Percentiles rank a stretch among this genome's conserved stretches.
phyloP scores from a whole-genome alignment of 2,888 invertebrate genomes.

The Plagodis pulveraria region DNA sequence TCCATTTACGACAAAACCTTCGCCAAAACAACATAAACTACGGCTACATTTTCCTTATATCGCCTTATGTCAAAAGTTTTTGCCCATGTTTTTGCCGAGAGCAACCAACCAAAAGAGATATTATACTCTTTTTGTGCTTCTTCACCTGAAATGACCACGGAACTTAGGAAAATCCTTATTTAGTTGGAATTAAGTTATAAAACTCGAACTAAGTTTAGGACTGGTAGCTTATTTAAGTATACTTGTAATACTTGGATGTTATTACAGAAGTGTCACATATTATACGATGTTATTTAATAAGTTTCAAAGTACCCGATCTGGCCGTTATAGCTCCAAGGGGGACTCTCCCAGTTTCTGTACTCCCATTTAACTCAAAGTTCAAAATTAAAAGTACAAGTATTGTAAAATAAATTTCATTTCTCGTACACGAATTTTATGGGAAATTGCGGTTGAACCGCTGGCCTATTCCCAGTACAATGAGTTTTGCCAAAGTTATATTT shows the following conservation, averaged over 20 bases:
- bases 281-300: conserved; percentile 51
- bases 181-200: conserved; percentile 54
- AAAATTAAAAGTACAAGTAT: conserved; percentile 30
- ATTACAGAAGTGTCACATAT: conserved; percentile 48
- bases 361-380: conserved; percentile 30
- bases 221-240: conserved; percentile 44
- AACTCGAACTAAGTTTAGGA: conserved; percentile 49
- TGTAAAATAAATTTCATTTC: conserved; percentile 12
- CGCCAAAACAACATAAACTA: conserved; percentile 49
- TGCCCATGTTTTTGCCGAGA: conserved; percentile 59
- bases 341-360: conserved; percentile 23
- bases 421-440: conserved; percentile 13
- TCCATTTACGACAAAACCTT: conserved; percentile 47
- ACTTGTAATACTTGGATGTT: conserved; percentile 35
- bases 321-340: conserved; percentile 20
- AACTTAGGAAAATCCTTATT: conserved; percentile 51
- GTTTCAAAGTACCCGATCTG: conserved; percentile 47
- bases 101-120: conserved; percentile 58
- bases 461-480: conserved; percentile 7
- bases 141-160: conserved; percentile 58
- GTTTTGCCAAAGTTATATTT: conserved; percentile 4
- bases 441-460: conserved; percentile 4
- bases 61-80: conserved; percentile 60
- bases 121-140: conserved; percentile 41
- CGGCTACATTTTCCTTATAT: conserved; percentile 54